A percentile compares a stretch with the other conserved stretches of the same genome.
These are phyloP conservation scores for Symphodus melops DNA, from an alignment of 2,113 vertebrate species.

Conservation along the genomic window DNA sequence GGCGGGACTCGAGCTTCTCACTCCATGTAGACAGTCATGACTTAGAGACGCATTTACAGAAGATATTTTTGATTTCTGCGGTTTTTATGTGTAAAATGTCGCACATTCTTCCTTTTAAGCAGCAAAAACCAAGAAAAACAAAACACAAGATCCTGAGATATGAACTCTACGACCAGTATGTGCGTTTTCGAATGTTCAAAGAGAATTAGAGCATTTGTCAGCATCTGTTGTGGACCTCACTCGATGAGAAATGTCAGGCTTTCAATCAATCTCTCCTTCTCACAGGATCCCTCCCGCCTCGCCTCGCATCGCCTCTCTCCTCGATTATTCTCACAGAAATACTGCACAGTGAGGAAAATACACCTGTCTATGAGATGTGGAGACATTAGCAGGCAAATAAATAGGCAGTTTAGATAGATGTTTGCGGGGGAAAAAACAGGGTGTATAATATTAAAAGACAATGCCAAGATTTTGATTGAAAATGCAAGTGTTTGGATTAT, in stretches of 20 bases:
- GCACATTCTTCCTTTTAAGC: background rate
- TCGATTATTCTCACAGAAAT: background rate
- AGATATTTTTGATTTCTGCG: too few species aligned
- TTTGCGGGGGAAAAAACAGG: background rate
- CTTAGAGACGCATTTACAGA: too few species aligned
- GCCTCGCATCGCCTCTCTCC: background rate
- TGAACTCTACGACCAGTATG: background rate
- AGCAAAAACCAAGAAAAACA: background rate
- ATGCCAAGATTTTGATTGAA: background rate
- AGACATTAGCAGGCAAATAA: background rate
- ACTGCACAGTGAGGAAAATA: background rate
- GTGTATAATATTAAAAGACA: background rate
- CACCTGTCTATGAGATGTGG: background rate
- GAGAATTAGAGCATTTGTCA: background rate
- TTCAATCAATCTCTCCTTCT: background rate
- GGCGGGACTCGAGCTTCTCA: too few species aligned
- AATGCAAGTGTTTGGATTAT: background rate
- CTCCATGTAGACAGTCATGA: too few species aligned
- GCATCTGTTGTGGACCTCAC: background rate
- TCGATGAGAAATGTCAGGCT: slow-evolving; percentile 3
- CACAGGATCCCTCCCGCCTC: background rate
- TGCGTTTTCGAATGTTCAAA: background rate
- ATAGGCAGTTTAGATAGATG: background rate
- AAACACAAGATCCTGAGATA: background rate
- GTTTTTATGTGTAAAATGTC: too few species aligned